A percentile compares a stretch with the other conserved stretches of the same genome.
Conservation (phyloP, 1,140 invertebrate species). For the Megathymus violae region DNA sequence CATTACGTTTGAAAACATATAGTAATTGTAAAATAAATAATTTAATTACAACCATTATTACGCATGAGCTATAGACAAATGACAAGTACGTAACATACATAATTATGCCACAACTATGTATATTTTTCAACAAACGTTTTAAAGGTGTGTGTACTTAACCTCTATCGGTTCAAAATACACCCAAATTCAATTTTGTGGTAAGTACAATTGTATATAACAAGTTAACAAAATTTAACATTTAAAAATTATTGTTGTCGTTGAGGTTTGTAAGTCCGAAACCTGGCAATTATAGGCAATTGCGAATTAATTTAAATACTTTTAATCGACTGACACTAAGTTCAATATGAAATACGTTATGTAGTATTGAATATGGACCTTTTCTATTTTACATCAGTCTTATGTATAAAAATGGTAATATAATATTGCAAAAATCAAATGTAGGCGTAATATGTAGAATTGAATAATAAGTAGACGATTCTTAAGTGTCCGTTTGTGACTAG, state of each 20-base stretch:
- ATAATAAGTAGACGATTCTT: conserved; percentile 38
- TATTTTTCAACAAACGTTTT: too few relatives aligned
- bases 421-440: conserved; percentile 22
- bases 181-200: not conserved
- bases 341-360: conserved; percentile 24
- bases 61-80: too few relatives aligned
- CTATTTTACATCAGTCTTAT: conserved; percentile 43
- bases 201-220: conserved; percentile 7
- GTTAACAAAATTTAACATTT: conserved; percentile 42
- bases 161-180: too few relatives aligned
- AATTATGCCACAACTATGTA: too few relatives aligned
- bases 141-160: too few relatives aligned
- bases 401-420: conserved; percentile 34
- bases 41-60: too few relatives aligned
- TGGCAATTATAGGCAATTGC: conserved; percentile 38
- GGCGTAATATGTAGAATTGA: conserved; percentile 1
- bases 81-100: too few relatives aligned
- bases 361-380: conserved; percentile 30
- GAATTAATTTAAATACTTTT: conserved; percentile 13
- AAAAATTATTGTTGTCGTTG: not conserved
- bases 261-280: conserved; percentile 36
- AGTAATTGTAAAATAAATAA: not conserved
- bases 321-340: conserved; percentile 56
- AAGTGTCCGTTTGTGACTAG: conserved; percentile 57
- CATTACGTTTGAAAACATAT: not conserved